Evolutionary conservation across 2,797 vertebrate genomes (phyloP).

Genomic region (Chromobotia macracanthus): DNA sequence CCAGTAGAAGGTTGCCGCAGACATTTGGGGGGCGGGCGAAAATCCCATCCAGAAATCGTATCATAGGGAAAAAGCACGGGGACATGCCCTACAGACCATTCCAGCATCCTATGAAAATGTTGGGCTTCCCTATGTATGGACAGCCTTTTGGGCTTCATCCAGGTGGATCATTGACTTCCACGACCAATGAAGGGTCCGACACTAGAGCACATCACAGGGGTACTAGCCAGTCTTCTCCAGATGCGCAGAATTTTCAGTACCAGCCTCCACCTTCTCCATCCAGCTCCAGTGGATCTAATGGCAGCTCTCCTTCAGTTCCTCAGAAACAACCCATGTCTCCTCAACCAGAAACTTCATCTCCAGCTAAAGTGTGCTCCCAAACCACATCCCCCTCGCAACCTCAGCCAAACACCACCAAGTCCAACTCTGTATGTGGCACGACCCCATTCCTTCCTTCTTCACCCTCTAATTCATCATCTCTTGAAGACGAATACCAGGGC

Average conservation of each 20-base stretch:
- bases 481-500: constrained; percentile 75
- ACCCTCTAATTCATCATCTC: constrained; percentile 74
- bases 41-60: constrained; percentile 93
- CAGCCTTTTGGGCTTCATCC: constrained; percentile 79
- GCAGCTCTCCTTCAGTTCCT: constrained; percentile 55
- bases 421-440: constrained; percentile 23
- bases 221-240: constrained; percentile 19
- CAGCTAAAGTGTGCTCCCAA: constrained; percentile 55
- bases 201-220: constrained; percentile 44
- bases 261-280: constrained; percentile 70
- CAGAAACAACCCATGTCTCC: constrained; percentile 50
- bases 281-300: constrained; percentile 69
- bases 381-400: constrained; percentile 36
- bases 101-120: constrained; percentile 93
- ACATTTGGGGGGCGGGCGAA: constrained; percentile 81
- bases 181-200: constrained; percentile 52
- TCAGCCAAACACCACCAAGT: constrained; percentile 44
- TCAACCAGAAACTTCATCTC: constrained; percentile 41
- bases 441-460: constrained; percentile 62
- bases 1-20: constrained; percentile 60
- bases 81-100: constrained; percentile 93
- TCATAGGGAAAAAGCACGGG: constrained; percentile 93
- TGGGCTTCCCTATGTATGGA: constrained; percentile 89
- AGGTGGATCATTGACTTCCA: constrained; percentile 63
- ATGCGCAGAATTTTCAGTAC: constrained; percentile 61